Conservation (phyloP, 2,113 vertebrate species). For the Pipa parva region DNA sequence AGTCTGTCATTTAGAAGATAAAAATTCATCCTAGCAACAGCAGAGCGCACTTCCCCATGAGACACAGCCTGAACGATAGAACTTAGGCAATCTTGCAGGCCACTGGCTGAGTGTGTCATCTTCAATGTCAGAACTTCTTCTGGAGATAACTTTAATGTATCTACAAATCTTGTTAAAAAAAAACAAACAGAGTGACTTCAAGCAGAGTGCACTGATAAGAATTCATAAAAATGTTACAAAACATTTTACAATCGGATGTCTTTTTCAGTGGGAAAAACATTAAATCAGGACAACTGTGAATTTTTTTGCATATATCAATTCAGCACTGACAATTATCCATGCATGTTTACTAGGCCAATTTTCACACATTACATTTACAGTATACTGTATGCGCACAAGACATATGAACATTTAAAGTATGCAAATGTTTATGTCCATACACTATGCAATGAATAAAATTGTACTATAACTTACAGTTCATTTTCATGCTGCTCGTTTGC, state of each 20-base stretch:
- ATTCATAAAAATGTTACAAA: background rate
- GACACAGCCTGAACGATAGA: slow-evolving; percentile 68
- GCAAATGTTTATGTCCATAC: too few species aligned
- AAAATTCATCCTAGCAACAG: slow-evolving; percentile 77
- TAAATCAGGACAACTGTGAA: background rate
- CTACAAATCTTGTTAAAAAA: slow-evolving; percentile 56
- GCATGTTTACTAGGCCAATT: too few species aligned
- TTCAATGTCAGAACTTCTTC: slow-evolving; percentile 67
- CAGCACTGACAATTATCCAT: too few species aligned
- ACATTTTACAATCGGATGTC: background rate
- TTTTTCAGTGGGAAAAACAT: background rate
- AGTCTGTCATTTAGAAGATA: slow-evolving; percentile 80
- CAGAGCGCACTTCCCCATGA: slow-evolving; percentile 76
- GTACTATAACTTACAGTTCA: slow-evolving; percentile 69
- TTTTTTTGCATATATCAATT: slow-evolving; percentile 22
- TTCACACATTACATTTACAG: too few species aligned
- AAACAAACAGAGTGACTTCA: background rate
- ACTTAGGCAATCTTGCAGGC: slow-evolving; percentile 74
- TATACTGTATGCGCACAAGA: too few species aligned
- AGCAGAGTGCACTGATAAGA: background rate
- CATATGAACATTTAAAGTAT: too few species aligned
- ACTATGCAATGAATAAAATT: too few species aligned
- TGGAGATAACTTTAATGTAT: slow-evolving; percentile 67
- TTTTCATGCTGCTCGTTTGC: slow-evolving; percentile 44
- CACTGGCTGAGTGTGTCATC: slow-evolving; percentile 60